phyloP scores from a whole-genome alignment of 2,888 invertebrate genomes.

The Bombylius major region DNA sequence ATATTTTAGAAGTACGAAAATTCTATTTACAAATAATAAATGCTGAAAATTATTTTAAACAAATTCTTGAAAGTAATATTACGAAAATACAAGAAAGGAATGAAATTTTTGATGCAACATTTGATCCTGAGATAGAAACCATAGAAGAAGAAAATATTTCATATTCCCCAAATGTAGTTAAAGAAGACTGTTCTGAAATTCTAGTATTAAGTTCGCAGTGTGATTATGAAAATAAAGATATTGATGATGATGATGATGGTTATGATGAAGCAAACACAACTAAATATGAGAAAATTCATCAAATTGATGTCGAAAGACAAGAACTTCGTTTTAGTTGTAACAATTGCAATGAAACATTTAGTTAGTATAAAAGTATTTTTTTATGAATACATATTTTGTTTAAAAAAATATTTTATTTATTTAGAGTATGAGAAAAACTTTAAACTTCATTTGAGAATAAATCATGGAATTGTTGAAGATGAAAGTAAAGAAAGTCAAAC shows the following conservation, averaged over 20 bases:
- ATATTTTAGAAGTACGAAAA: conserved; percentile 1
- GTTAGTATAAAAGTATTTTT: not conserved
- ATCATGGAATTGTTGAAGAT: not conserved
- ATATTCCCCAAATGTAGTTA: too few species aligned
- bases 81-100: too few species aligned
- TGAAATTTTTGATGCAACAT: too few species aligned
- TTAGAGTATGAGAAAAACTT: conserved; percentile 3
- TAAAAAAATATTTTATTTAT: not conserved
- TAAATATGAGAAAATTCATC: too few species aligned
- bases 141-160: too few species aligned
- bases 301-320: too few species aligned
- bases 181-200: too few species aligned
- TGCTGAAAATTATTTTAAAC: not conserved
- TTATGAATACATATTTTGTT: not conserved
- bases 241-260: not conserved
- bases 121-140: too few species aligned
- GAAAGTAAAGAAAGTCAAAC: too few species aligned
- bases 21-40: conserved; percentile 2
- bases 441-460: not conserved
- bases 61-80: not conserved
- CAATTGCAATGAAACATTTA: not conserved
- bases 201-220: not conserved
- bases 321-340: not conserved
- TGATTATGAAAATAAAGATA: too few species aligned
- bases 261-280: too few species aligned